Base-by-base conservation (phyloP, 2,888 invertebrate species). In the Hanleya hanleyi region DNA sequence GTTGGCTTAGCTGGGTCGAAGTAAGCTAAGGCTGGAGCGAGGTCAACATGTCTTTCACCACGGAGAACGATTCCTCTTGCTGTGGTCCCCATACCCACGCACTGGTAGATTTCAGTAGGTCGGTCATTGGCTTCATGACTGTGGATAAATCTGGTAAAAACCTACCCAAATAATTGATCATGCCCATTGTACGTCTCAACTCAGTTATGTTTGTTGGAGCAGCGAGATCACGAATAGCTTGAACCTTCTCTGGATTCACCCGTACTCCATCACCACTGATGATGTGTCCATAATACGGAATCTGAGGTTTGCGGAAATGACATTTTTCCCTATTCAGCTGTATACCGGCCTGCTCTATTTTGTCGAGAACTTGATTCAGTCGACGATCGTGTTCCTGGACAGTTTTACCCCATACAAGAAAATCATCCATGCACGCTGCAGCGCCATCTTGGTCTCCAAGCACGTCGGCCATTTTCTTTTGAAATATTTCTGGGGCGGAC, bases 161-260 rank as follows among this genome's bases (percentile, higher is more conserved):
- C 18, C 71, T 47, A 7, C 71, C 76, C 1, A 80, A 61, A 47
- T 80, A 81, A 32, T 79, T 80, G 0, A 81, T 38, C 73, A 79
- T 79, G 0, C 80, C 81, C 9, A 80, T 1, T 4, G 70, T 22
- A 12, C 70, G n/a, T 29, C 73, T 37, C 36, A 79, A 32, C 57
- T 76, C 74, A 32, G 50, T 66, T 9, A 80, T 69, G 62, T 74
- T 76, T 9, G 22, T 71, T 26, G 79, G 77, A 26, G 62, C 64
- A 47, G 38, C 26, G 33, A 70, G 36, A 22, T 71, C 70, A n/a
- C 22, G 36, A 1, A 75, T 61, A 4, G 75, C 75, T 36, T 22
- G 26, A 7, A 77, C 67, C 35, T 74, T 64, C 22, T 77, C 69
- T 1, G 71, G 41, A 47, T 68, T 69, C 12, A 75, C 75, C 9